A percentile compares a stretch with the other conserved stretches of the same genome.
Evolutionary conservation across 2,888 invertebrate species (phyloP).

Genomic region (Steinernema hermaphroditum): DNA sequence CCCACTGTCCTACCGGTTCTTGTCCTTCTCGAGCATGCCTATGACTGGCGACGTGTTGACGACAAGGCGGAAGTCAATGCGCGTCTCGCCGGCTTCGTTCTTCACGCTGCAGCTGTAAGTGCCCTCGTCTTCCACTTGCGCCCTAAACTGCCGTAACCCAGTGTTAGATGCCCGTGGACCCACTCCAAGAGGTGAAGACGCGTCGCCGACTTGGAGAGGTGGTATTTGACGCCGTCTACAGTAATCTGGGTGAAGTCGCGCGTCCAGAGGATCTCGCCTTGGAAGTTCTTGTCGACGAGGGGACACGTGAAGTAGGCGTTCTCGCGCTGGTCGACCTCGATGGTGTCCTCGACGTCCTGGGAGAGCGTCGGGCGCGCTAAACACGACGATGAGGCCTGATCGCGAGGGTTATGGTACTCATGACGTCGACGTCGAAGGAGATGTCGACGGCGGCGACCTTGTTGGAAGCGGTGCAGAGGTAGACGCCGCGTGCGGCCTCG

Average conservation of each 20-base stretch:
- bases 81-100: slow-evolving; percentile 67
- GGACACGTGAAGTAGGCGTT: slow-evolving; percentile 69
- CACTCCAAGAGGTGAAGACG: not conserved
- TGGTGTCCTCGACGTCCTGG: slow-evolving; percentile 56
- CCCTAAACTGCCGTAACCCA: slow-evolving; percentile 41
- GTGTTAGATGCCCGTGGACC: too few relatives aligned
- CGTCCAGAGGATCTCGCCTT: slow-evolving; percentile 57
- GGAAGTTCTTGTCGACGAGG: slow-evolving; percentile 50
- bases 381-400: slow-evolving; percentile 38
- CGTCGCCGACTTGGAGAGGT: slow-evolving; percentile 20
- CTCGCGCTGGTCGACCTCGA: slow-evolving; percentile 67
- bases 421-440: slow-evolving; percentile 70
- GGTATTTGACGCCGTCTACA: slow-evolving; percentile 32
- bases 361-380: slow-evolving; percentile 71
- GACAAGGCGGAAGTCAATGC: slow-evolving; percentile 66
- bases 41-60: slow-evolving; percentile 65
- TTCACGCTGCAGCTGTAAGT: slow-evolving; percentile 58
- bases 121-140: slow-evolving; percentile 54
- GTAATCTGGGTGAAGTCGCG: slow-evolving; percentile 8
- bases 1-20: slow-evolving; percentile 44
- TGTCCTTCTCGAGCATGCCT: slow-evolving; percentile 59
- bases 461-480: slow-evolving; percentile 57
- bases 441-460: slow-evolving; percentile 61
- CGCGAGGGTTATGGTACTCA: slow-evolving; percentile 63
- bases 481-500: slow-evolving; percentile 46